Base-by-base conservation (phyloP, 2,113 vertebrate species). In the Empidonax alnorum region DNA sequence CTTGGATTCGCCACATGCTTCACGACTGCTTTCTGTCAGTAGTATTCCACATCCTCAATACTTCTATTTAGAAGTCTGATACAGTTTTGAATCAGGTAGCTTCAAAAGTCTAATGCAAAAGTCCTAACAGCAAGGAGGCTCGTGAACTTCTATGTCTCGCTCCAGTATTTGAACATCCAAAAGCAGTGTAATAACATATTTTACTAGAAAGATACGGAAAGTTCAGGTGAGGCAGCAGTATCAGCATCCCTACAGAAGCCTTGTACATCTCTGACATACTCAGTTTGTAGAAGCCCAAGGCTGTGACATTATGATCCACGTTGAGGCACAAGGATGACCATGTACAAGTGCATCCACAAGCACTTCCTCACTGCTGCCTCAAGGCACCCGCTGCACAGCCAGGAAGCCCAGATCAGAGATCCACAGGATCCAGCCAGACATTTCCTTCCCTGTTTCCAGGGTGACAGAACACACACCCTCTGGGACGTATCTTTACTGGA, bases 381-480 rank as follows among this genome's bases (percentile, higher is more conserved):
- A 31, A 35, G 22, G 23, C 31, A 5, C 22, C 13, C 0, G 1
- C 15, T 14, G 30, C 41, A 25, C 31, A 47, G 30, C 35, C 56
- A 28, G 17, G n/a, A 55, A 0, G 2, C 10, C 15, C 1, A 2
- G 12, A 9, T 3, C 5, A n/a, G 16, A 42, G 23, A 19, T 5
- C 5, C 1, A 28, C 7, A 7, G 49, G 28, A 56, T 33, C n/a
- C 1, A 0, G 46, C 18, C 37, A 44, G 21, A 12, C 22, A 23
- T 18, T 24, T 30, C 47, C 56, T 16, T 33, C n/a, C 33, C 61
- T 2, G 0, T 41, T 41, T n/a, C 28, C 56, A 39, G 56, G 12
- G 6, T 5, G 14, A 30, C 9, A 55, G 39, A 63, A 41, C n/a
- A 39, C 23, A 10, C 3, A 13, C 8, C n/a, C 28, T 10, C 23